Conservation (phyloP, 2,888 invertebrate species). For the Acholoe squamosa region DNA sequence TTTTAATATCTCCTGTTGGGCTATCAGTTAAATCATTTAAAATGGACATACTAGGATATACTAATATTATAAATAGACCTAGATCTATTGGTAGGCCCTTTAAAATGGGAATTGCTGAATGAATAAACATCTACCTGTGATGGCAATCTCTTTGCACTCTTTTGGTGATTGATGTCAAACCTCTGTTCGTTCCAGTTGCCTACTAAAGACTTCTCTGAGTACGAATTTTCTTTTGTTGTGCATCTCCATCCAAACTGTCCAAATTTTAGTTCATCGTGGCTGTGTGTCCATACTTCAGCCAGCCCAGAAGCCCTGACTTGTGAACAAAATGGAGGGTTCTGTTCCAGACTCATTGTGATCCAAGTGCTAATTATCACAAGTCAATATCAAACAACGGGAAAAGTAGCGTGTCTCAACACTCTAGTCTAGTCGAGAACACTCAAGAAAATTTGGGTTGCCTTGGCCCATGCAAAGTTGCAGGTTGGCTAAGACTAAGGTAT, state of each 20-base stretch:
- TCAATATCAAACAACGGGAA: not conserved
- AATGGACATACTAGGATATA: not conserved
- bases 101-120: too few relatives aligned
- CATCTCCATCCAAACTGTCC: conserved; percentile 22
- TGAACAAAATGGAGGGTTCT: not conserved
- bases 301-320: not conserved
- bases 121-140: not conserved
- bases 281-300: not conserved
- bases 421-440: not conserved
- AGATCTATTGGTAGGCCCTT: not conserved
- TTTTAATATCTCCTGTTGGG: too few relatives aligned
- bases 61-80: not conserved
- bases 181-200: conserved; percentile 17
- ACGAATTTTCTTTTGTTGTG: conserved; percentile 2
- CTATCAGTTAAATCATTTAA: too few relatives aligned
- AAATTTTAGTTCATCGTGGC: conserved; percentile 4
- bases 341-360: not conserved
- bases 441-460: too few relatives aligned
- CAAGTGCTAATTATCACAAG: not conserved
- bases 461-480: too few relatives aligned
- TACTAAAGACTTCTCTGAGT: not conserved
- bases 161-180: conserved; percentile 30
- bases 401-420: not conserved
- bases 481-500: too few relatives aligned
- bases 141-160: not conserved